Percentiles rank a stretch among this genome's conserved stretches.
These are phyloP conservation scores for Grantiella picta DNA, from an alignment of 2,113 vertebrate species.

Conservation along the genomic window DNA sequence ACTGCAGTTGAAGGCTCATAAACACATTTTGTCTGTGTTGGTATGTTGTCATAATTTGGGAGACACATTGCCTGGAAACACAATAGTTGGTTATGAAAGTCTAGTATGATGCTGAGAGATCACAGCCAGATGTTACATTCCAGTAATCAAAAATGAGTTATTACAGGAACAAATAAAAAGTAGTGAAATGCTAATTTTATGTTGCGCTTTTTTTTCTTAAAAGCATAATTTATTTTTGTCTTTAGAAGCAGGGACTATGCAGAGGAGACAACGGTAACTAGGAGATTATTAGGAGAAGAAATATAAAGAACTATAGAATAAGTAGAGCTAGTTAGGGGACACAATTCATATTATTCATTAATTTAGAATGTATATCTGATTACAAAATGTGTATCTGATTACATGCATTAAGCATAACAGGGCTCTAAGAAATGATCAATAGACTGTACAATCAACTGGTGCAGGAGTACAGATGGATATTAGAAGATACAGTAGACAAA, in stretches of 20 bases:
- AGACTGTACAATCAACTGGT: neutral
- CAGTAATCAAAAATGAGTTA: slow-evolving; percentile 30
- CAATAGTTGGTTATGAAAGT: slow-evolving; percentile 40
- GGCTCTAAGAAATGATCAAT: neutral
- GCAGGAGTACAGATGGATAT: neutral
- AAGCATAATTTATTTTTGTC: neutral
- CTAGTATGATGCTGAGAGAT: slow-evolving; percentile 19
- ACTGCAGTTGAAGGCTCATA: slow-evolving; percentile 38
- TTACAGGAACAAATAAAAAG: slow-evolving; percentile 15
- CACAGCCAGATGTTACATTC: slow-evolving; percentile 38
- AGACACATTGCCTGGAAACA: slow-evolving; percentile 40
- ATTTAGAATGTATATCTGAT: neutral
- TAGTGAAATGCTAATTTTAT: slow-evolving; percentile 10
- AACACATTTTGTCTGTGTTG: slow-evolving; percentile 44
- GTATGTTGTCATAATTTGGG: slow-evolving; percentile 39
- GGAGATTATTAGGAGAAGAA: neutral
- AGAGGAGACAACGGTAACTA: neutral
- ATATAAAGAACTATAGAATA: neutral
- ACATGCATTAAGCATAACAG: neutral
- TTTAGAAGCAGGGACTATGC: neutral
- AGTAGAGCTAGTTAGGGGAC: neutral
- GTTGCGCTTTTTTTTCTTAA: neutral
- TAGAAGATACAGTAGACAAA: neutral
- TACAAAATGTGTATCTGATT: neutral
- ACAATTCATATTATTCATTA: neutral